Base-by-base conservation (phyloP, 2,113 vertebrate genomes). In the Siphamia tubifer region DNA sequence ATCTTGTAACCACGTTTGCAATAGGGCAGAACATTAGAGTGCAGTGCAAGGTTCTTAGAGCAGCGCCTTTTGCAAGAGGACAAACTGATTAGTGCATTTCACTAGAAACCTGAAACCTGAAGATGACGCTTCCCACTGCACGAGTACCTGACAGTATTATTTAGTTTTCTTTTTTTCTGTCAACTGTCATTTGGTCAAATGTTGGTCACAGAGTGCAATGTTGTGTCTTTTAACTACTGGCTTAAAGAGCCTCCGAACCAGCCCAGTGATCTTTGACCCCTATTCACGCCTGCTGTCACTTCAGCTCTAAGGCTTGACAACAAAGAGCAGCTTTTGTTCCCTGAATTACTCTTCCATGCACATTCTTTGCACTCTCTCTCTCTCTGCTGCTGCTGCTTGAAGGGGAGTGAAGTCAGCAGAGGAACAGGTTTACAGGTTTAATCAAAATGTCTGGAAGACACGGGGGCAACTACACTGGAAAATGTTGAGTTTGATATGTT, bases 301-400 rank as follows among this genome's bases (percentile, higher is more conserved):
- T 61, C 65, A 56, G 69, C 77, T 82, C 77, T 35, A 44, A 73
- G 67, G 70, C 76, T 19, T 1, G 60, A 82, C 69, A 84, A 83
- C 89, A 90, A 84, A 89, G 85, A 67, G 64, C 48, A 4, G 40
- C 84, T 84, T 85, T 90, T 88, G 84, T 90, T 61, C 48, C 47
- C 38, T 11, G 31, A 45, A 28, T 77, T 53, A 28, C 69, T 69
- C 66, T 60, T 54, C 71, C n/a, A 0, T 25, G 35, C 62, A 56
- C 84, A 87, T 85, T 88, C 86, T 82, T 84, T 25, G 30, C 60
- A 17, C 16, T 13, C 15, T 47, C 57, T 13, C 30, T 52, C 48
- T n/a, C n/a, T n/a, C n/a, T n/a, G n/a, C n/a, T n/a, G n/a, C n/a
- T 20, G 24, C 34, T 20, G 48, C 63, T 28, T 12, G 25, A 13